These are phyloP conservation scores for Hypercompe scribonia DNA, from an alignment of 2,888 invertebrate species.

Conservation along the genomic window DNA sequence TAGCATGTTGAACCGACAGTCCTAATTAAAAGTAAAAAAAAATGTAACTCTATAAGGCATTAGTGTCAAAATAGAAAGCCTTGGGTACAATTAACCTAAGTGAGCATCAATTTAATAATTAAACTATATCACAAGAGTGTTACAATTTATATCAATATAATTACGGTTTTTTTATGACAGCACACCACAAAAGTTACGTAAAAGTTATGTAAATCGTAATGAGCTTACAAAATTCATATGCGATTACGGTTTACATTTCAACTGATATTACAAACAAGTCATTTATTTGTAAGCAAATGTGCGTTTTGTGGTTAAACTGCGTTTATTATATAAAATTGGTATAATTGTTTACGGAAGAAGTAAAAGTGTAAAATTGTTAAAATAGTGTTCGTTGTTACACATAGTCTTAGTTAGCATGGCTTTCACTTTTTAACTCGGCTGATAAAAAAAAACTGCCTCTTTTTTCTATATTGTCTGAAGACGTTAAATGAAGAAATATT, in stretches of 20 bases:
- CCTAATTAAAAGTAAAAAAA: conserved; percentile 15
- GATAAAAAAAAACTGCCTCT: too few species aligned
- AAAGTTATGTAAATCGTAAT: conserved; percentile 31
- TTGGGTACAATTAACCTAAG: conserved; percentile 19
- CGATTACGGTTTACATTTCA: conserved; percentile 39
- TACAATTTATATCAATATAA: conserved; percentile 34
- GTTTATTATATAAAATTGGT: conserved; percentile 18
- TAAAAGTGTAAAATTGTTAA: background rate
- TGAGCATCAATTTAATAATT: conserved; percentile 28
- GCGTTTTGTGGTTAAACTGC: conserved; percentile 7
- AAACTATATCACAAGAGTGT: conserved; percentile 22
- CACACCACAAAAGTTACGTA: conserved; percentile 26
- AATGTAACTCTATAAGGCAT: conserved; percentile 1
- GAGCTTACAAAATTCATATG: conserved; percentile 34
- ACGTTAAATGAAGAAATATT: background rate
- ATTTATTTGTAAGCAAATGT: conserved; percentile 22
- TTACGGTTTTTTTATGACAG: conserved; percentile 33
- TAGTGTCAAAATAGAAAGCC: conserved; percentile 17
- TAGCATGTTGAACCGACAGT: background rate
- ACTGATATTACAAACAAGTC: conserved; percentile 26
- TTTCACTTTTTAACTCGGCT: background rate
- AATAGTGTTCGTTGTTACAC: background rate
- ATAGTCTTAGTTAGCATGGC: background rate
- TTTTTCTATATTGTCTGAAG: background rate
- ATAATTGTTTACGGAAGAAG: conserved; percentile 2